phyloP scores from a whole-genome alignment of 1,140 invertebrate species.

The Procambarus clarkii region DNA sequence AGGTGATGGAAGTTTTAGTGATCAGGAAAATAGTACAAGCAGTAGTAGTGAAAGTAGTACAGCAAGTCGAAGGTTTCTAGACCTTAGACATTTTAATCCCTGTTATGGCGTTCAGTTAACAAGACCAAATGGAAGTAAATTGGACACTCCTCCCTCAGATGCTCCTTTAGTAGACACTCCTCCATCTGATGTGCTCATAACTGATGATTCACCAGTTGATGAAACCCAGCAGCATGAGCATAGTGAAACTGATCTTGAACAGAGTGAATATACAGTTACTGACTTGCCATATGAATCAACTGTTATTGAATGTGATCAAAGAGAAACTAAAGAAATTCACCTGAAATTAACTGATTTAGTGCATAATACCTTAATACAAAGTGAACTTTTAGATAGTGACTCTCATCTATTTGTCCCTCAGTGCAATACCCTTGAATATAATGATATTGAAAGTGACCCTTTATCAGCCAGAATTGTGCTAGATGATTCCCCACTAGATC shows the following conservation, averaged over 20 bases:
- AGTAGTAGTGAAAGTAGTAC: slow-evolving; percentile 64
- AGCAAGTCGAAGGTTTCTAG: slow-evolving; percentile 52
- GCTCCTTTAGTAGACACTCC: slow-evolving; percentile 54
- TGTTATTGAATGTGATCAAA: slow-evolving; percentile 38
- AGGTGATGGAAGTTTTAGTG: slow-evolving; percentile 47
- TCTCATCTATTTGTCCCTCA: slow-evolving; percentile 5
- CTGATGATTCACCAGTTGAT: slow-evolving; percentile 37
- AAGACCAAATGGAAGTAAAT: slow-evolving; percentile 40
- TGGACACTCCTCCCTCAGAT: slow-evolving; percentile 62
- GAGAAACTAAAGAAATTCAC: slow-evolving; percentile 45
- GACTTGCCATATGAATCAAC: slow-evolving; percentile 34
- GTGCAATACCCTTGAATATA: slow-evolving; percentile 18
- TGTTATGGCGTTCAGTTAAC: slow-evolving; percentile 23
- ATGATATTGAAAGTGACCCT: slow-evolving; percentile 18
- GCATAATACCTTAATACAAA: slow-evolving; percentile 38
- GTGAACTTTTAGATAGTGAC: slow-evolving; percentile 3
- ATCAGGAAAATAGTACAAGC: slow-evolving; percentile 68
- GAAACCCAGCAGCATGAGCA: not conserved
- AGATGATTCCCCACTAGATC: slow-evolving; percentile 24
- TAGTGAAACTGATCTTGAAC: not conserved
- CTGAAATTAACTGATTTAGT: slow-evolving; percentile 21
- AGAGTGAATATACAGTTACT: slow-evolving; percentile 30
- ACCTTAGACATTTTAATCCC: slow-evolving; percentile 42
- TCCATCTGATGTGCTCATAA: slow-evolving; percentile 44
- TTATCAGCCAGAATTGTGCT: slow-evolving; percentile 35